phyloP scores from a whole-genome alignment of 2,888 invertebrate genomes.

The Thereva nobilitata region DNA sequence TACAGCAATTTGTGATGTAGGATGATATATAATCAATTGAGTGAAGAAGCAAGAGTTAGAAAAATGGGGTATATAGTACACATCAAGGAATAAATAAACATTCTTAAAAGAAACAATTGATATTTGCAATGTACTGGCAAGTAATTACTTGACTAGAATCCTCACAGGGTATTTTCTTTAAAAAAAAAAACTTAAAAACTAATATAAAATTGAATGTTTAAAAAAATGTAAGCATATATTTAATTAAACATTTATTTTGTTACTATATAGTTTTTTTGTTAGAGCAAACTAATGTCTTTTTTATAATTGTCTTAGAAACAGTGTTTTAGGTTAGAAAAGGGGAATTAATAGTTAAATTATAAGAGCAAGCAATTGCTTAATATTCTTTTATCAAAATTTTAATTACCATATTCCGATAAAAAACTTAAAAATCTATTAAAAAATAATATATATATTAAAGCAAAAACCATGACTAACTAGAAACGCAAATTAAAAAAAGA shows the following conservation, averaged over 20 bases:
- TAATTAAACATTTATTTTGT: conserved; percentile 3
- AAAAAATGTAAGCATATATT: neutral
- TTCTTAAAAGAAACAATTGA: neutral
- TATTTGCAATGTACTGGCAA: conserved; percentile 25
- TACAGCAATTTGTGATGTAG: too few relatives aligned
- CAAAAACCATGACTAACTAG: conserved; percentile 31
- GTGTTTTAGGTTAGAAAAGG: conserved; percentile 12
- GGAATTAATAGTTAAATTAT: neutral
- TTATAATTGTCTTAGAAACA: neutral
- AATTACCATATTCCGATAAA: conserved; percentile 23
- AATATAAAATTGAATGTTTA: neutral
- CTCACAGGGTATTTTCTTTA: conserved; percentile 14
- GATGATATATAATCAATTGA: too few relatives aligned
- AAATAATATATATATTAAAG: conserved; percentile 22
- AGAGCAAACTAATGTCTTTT: neutral
- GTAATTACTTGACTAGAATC: conserved; percentile 33
- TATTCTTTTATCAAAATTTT: conserved; percentile 11
- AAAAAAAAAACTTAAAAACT: conserved; percentile 21
- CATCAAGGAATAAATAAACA: too few relatives aligned
- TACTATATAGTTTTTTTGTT: conserved; percentile 36
- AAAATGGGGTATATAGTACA: too few relatives aligned
- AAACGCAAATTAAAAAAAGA: conserved; percentile 24
- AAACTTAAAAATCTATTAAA: conserved; percentile 13
- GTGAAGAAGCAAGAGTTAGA: too few relatives aligned
- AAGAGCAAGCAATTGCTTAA: conserved; percentile 9